Percentiles rank a stretch among this genome's conserved stretches.
Conservation (phyloP, 1,140 invertebrate genomes). For the Aphelenchoides fujianensis region DNA sequence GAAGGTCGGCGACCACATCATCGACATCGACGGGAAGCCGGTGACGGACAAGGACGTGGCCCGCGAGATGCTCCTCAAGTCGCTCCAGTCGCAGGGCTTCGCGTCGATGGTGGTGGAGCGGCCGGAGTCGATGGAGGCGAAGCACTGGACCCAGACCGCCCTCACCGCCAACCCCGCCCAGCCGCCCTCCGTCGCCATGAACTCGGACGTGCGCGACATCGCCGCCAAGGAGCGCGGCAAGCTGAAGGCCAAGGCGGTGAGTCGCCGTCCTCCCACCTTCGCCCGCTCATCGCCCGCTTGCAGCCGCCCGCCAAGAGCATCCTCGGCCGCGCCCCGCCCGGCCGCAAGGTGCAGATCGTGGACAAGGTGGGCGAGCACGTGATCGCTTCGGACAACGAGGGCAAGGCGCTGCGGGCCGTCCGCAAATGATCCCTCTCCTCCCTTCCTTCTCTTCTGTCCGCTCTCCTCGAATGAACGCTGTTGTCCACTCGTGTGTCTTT, state of each 20-base stretch:
- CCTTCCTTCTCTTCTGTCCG: too few relatives aligned
- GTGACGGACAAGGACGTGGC: slow-evolving; percentile 59
- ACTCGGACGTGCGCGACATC: slow-evolving; percentile 46
- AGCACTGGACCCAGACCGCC: slow-evolving; percentile 40
- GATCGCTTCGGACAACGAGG: slow-evolving; percentile 43
- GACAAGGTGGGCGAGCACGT: slow-evolving; percentile 41
- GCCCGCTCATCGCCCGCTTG: too few relatives aligned
- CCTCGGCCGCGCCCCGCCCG: too few relatives aligned
- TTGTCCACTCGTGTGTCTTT: too few relatives aligned
- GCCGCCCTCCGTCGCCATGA: slow-evolving; percentile 46
- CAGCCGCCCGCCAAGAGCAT: too few relatives aligned
- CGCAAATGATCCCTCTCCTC: too few relatives aligned
- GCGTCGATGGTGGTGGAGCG: slow-evolving; percentile 43
- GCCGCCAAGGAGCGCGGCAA: slow-evolving; percentile 33
- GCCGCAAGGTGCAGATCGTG: slow-evolving; percentile 32
- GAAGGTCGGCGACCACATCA: slow-evolving; percentile 50
- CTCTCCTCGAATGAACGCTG: too few relatives aligned
- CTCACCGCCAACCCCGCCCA: slow-evolving; percentile 26
- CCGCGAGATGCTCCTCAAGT: slow-evolving; percentile 45
- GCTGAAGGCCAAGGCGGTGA: slow-evolving; percentile 23
- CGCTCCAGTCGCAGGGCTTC: slow-evolving; percentile 36
- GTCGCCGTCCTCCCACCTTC: background rate
- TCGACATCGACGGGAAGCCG: slow-evolving; percentile 49
- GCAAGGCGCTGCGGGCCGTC: too few relatives aligned
- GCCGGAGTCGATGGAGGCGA: slow-evolving; percentile 50